phyloP scores from a whole-genome alignment of 1,140 invertebrate species.

The Apis florea region DNA sequence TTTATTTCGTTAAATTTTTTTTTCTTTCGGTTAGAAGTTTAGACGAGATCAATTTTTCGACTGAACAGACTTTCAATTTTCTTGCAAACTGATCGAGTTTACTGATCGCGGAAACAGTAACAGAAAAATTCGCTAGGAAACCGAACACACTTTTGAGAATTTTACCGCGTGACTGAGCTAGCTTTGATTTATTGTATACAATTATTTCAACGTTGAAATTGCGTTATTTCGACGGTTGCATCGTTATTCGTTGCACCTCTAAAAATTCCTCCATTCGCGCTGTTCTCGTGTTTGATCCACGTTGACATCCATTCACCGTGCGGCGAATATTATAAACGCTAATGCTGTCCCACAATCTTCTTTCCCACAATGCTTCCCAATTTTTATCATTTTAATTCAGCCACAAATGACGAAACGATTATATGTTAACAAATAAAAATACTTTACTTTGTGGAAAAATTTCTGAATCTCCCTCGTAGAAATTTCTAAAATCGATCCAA shows the following conservation, averaged over 20 bases:
- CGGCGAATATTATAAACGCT: neutral
- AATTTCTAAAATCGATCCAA: too few species aligned
- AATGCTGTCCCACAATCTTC: neutral
- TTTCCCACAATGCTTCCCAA: fast-evolving
- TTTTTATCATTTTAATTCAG: too few species aligned
- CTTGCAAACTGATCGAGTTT: neutral
- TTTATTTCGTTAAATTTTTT: neutral
- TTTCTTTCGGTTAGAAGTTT: neutral
- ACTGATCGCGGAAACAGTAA: neutral
- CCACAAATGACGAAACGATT: too few species aligned
- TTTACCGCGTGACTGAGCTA: neutral
- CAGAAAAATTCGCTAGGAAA: neutral
- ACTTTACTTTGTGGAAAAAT: too few species aligned
- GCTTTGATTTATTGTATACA: constrained; percentile 29
- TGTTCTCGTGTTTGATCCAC: neutral
- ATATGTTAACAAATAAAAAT: too few species aligned
- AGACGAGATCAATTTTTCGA: neutral
- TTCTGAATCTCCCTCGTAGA: too few species aligned
- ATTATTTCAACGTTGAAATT: constrained; percentile 1
- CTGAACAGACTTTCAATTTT: neutral
- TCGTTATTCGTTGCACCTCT: neutral
- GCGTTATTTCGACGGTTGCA: constrained; percentile 5
- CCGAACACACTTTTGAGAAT: neutral
- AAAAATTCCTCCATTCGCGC: neutral
- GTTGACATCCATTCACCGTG: neutral